Evolutionary conservation across 2,113 vertebrate genomes (phyloP), one percentile per base, ranked within the genome.

Genomic region (Mobula hypostoma): DNA sequence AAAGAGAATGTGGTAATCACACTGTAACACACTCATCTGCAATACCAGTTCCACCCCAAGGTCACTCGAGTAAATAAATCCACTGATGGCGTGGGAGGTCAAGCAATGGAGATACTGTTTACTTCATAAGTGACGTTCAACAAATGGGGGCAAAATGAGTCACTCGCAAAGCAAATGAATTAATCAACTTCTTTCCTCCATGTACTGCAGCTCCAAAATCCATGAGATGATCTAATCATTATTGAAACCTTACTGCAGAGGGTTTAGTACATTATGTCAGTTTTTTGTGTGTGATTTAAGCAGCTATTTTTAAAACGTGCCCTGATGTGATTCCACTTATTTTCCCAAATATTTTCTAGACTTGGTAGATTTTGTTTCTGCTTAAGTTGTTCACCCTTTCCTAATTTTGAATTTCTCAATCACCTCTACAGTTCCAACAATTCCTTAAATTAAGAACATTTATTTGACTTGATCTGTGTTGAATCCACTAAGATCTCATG

Each of bases 121-220:
- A 85, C 58, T 85, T 85, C 24, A 24, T 58, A 56, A 85, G 48
- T 85, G 40, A 27, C 40, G 29, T 85, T 85, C 19, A 85, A 48
- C 48, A 85, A 85, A 85, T 8, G 48, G 17, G 80, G 82, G 48
- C 48, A 4, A 85, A 85, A 48, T 85, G 82, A 85, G 82, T 85
- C 82, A 85, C 48, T 85, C 48, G 8, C 40, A 48, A 24, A 85
- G 48, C 82, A 85, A 85, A 85, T 85, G 82, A 85, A 85, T 85
- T 85, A 85, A 85, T 85, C 40, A 58, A 36, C 24, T 85, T 58
- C 40, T 27, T 85, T 85, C 82, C 21, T 85, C 27, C 82, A 8
- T 85, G 48, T 85, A 48, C 48, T 48, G 48, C 48, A 27, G 82
- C 82, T 85, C 82, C 40, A 85, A 48, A 48, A 58, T 58, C 48